A percentile compares a stretch with the other conserved stretches of the same genome.
Conservation (phyloP, 2,797 vertebrate species). For the Anas bernieri region DNA sequence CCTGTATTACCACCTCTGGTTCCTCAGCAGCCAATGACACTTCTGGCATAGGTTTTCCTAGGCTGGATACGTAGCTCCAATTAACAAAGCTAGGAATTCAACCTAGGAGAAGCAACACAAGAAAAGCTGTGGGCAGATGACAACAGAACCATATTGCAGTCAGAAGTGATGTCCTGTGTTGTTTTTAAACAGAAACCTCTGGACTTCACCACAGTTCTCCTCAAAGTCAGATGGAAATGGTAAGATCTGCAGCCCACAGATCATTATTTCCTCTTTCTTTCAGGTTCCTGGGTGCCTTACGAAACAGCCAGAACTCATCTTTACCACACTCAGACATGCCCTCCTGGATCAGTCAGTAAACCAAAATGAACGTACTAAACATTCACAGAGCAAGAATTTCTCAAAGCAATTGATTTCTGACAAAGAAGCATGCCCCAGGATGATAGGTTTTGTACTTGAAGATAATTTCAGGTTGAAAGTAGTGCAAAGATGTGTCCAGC, state of each 20-base stretch:
- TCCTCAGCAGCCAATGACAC: background rate
- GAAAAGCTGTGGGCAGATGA: background rate
- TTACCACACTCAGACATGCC: background rate
- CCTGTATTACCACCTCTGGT: rapidly evolving
- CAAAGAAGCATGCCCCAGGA: background rate
- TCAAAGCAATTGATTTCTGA: background rate
- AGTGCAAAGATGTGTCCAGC: background rate
- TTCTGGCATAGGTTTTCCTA: background rate
- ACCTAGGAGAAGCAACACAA: background rate
- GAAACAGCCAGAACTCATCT: background rate
- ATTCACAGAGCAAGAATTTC: background rate
- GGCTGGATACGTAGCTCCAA: background rate
- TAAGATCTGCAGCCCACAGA: background rate
- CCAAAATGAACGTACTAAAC: background rate
- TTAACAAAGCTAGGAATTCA: background rate
- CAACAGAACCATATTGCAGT: background rate
- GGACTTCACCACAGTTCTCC: background rate
- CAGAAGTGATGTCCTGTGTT: background rate
- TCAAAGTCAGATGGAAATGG: background rate
- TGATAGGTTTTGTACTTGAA: background rate
- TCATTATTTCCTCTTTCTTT: background rate
- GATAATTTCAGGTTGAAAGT: background rate
- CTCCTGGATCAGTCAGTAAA: background rate
- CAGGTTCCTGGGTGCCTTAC: background rate
- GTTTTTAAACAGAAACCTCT: background rate